Evolutionary conservation across 2,113 vertebrate genomes (phyloP).

Genomic region (Panurus biarmicus): DNA sequence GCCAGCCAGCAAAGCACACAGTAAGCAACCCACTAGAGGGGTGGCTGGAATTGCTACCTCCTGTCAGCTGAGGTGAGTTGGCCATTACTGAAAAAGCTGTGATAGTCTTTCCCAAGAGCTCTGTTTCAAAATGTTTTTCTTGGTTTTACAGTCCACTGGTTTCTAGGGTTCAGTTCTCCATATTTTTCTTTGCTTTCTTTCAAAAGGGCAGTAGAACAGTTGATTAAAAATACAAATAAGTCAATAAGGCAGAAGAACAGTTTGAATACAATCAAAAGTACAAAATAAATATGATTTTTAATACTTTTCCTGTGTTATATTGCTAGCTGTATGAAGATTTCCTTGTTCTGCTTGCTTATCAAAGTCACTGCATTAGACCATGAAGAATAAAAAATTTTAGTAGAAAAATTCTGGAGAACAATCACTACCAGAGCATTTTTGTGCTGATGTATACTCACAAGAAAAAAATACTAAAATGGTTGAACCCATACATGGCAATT

Average conservation of each 20-base stretch:
- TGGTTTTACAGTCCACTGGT: background rate
- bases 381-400: background rate
- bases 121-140: background rate
- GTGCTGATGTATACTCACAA: background rate
- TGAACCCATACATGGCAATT: background rate
- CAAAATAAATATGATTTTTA: background rate
- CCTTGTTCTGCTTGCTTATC: background rate
- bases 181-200: background rate
- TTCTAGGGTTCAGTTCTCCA: background rate
- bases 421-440: background rate
- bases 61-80: background rate
- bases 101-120: background rate
- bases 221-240: background rate
- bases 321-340: background rate
- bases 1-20: background rate
- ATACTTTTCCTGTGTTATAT: background rate
- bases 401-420: background rate
- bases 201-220: background rate
- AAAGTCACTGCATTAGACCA: background rate
- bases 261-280: background rate
- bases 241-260: background rate
- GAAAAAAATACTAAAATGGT: background rate
- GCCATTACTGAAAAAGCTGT: background rate
- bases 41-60: background rate
- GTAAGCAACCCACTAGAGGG: accelerated